A percentile compares a stretch with the other conserved stretches of the same genome.
Evolutionary conservation across 2,113 vertebrate genomes (phyloP).

Genomic region (Pipa parva): DNA sequence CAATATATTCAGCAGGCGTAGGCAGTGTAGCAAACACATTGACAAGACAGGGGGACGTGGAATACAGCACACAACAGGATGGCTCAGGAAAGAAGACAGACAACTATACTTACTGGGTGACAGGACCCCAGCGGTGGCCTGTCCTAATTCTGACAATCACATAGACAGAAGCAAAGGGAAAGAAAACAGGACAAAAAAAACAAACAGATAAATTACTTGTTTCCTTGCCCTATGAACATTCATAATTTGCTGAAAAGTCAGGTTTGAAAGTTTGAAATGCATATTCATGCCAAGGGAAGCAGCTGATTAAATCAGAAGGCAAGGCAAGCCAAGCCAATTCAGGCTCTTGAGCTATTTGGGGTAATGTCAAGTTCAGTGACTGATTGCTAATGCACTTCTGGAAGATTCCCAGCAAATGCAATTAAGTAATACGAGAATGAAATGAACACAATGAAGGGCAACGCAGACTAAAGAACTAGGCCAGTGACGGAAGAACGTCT

Average conservation of each 20-base stretch:
- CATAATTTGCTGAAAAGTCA: background rate
- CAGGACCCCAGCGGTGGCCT: slow-evolving; percentile 88
- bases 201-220: slow-evolving; percentile 8
- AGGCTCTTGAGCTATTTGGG: background rate
- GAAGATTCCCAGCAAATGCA: background rate
- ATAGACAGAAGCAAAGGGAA: slow-evolving; percentile 65
- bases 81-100: slow-evolving; percentile 47
- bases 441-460: background rate
- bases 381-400: background rate
- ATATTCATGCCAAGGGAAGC: background rate
- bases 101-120: slow-evolving; percentile 90
- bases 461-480: background rate
- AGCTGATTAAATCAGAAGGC: background rate
- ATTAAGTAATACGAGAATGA: background rate
- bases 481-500: background rate
- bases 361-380: background rate
- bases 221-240: background rate
- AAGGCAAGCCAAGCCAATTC: background rate
- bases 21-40: background rate
- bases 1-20: background rate
- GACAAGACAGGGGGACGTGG: slow-evolving; percentile 13
- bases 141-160: slow-evolving; percentile 89
- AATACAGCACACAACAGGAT: slow-evolving; percentile 34
- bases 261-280: background rate
- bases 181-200: slow-evolving; percentile 60